A percentile compares a stretch with the other conserved stretches of the same genome.
These are phyloP conservation scores for Coptodon rendalli DNA, from an alignment of 2,113 vertebrate genomes.

Conservation along the genomic window DNA sequence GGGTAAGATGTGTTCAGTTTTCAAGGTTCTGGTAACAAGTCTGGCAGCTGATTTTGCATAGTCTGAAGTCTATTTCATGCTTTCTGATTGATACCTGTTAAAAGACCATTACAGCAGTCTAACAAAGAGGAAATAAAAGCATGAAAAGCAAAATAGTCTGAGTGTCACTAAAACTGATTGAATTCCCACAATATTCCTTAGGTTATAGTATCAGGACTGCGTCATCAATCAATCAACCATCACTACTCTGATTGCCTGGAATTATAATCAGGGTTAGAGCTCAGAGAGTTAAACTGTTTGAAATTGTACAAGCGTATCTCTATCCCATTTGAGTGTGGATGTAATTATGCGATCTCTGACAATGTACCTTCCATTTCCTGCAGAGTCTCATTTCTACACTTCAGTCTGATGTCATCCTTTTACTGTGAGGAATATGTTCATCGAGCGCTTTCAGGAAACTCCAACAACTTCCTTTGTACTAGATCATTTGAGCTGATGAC, in stretches of 20 bases:
- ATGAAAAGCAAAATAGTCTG: background rate
- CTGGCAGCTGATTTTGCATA: background rate
- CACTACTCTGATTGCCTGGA: background rate
- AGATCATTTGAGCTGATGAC: background rate
- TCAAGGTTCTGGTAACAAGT: background rate
- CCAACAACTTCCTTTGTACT: background rate
- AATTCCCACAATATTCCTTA: background rate
- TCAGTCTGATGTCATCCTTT: conserved; percentile 8
- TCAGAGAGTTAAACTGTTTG: background rate
- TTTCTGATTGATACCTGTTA: background rate
- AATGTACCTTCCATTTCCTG: background rate
- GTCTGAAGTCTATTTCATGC: background rate
- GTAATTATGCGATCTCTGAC: background rate
- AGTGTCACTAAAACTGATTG: background rate
- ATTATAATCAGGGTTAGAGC: background rate
- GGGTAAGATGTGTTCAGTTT: background rate
- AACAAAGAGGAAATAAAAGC: background rate
- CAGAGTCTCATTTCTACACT: background rate
- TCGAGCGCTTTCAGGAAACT: conserved; percentile 19
- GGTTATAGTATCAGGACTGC: background rate
- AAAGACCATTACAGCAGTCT: background rate
- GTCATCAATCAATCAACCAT: background rate
- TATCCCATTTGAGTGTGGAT: background rate
- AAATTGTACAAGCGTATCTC: background rate
- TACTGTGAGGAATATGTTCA: background rate